Evolutionary conservation across 2,113 vertebrate species (phyloP), one percentile per base, ranked within the genome.

Genomic region (Prionailurus viverrinus): DNA sequence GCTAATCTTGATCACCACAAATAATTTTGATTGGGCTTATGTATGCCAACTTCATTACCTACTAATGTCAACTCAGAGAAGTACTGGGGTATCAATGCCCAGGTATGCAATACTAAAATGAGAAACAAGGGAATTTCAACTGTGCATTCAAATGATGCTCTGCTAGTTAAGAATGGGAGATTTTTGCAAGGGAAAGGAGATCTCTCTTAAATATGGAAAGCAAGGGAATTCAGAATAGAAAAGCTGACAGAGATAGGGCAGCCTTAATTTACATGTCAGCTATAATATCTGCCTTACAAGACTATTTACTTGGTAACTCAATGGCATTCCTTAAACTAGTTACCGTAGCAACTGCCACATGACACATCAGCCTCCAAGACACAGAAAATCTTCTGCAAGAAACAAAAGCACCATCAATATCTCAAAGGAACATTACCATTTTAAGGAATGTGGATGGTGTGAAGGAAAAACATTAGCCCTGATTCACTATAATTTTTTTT

Each of bases 331-430:
- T 98, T 93, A 96, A 98, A 98, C 76, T 87, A 81, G 98, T 99
- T 98, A 98, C 98, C 81, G 0, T 99, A 98, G 98, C 98, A 99
- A 99, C 98, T 98, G 80, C 84, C 91, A 97, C 97, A 97, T 97
- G 91, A 76, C 65, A 73, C 55, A 83, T 74, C 55, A 36, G 55
- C 81, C 82, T 98, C 82, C 7, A 94, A 97, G 84, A 98, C 95
- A 97, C 81, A 93, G 88, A 97, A 85, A 33, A 95, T 95, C 95
- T 98, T 98, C 96, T 97, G 95, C 19, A 39, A 73, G 80, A 97
- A 86, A 85, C 51, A 92, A 94, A 96, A 78, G 55, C 68, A 69
- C 73, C n/a, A 31, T 82, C 88, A 41, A 1, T 51, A 27, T 97
- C 76, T 89, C 81, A 23, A 19, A 94, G 71, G n/a, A 68, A n/a